Conservation (phyloP, 2,888 invertebrate species). For the Galeruca laticollis region DNA sequence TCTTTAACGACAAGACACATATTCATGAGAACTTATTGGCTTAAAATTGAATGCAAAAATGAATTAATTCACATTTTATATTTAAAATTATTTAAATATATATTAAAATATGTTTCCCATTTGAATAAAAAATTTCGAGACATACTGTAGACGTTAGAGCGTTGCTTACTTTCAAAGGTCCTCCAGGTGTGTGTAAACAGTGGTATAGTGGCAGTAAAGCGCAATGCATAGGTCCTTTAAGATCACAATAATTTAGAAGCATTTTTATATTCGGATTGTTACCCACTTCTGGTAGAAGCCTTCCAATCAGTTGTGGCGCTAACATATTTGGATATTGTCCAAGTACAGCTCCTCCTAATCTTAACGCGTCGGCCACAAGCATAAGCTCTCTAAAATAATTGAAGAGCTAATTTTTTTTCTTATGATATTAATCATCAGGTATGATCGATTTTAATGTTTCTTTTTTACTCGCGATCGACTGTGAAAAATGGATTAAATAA, state of each 20-base stretch:
- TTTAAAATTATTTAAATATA: too few species aligned
- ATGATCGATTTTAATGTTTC: too few species aligned
- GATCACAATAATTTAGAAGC: conserved; percentile 91
- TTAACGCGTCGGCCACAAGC: conserved; percentile 92
- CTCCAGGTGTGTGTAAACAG: conserved; percentile 98
- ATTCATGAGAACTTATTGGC: too few species aligned
- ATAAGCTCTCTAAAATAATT: conserved; percentile 79
- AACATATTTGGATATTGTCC: conserved; percentile 95
- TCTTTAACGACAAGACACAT: too few species aligned
- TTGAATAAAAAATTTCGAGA: not conserved
- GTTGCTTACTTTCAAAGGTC: conserved; percentile 85
- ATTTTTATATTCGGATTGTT: conserved; percentile 85
- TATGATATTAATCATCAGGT: too few species aligned
- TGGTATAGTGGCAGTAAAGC: conserved; percentile 94
- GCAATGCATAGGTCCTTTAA: conserved; percentile 88
- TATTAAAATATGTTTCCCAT: too few species aligned
- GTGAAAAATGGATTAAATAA: too few species aligned
- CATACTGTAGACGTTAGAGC: not conserved
- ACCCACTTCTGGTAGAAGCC: conserved; percentile 92
- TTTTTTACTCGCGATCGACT: too few species aligned
- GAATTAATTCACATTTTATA: too few species aligned
- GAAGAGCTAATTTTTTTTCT: too few species aligned
- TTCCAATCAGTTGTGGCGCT: conserved; percentile 92
- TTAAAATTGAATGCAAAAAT: too few species aligned
- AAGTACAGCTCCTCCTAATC: conserved; percentile 94